A percentile compares a stretch with the other conserved stretches of the same genome.
Evolutionary conservation across 2,113 vertebrate species (phyloP).

Genomic region (Tychaedon coryphoeus): DNA sequence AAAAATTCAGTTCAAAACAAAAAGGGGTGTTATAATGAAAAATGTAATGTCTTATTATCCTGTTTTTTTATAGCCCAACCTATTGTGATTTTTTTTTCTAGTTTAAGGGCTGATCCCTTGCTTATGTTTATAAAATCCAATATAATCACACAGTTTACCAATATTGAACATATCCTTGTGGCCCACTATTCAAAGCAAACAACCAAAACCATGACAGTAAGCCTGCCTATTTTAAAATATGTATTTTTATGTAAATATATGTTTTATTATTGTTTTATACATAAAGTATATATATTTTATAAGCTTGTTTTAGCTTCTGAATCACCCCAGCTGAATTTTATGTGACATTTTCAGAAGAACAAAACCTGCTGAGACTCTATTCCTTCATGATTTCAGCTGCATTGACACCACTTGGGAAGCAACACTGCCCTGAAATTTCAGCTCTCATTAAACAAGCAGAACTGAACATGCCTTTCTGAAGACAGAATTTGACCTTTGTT

Average conservation of each 20-base stretch:
- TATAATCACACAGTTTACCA: not conserved
- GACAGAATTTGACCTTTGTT: not conserved
- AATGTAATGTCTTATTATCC: not conserved
- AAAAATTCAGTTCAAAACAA: not conserved
- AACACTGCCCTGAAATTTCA: not conserved
- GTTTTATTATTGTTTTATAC: not conserved
- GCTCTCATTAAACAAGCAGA: not conserved
- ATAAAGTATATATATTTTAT: not conserved
- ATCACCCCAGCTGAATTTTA: not conserved
- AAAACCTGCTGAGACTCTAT: not conserved
- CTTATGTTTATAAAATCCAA: not conserved
- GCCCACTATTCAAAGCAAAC: not conserved
- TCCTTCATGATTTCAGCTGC: not conserved
- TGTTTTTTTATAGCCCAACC: not conserved
- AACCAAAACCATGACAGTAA: not conserved
- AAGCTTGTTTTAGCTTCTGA: not conserved
- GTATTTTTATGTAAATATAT: not conserved
- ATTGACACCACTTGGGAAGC: not conserved
- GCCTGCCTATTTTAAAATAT: not conserved
- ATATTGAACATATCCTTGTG: not conserved
- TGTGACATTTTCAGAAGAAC: not conserved
- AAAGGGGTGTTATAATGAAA: not conserved
- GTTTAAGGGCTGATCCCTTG: not conserved
- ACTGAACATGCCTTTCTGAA: not conserved
- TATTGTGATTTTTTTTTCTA: not conserved